phyloP scores from a whole-genome alignment of 2,113 vertebrate species.

The Spermophilus dauricus region DNA sequence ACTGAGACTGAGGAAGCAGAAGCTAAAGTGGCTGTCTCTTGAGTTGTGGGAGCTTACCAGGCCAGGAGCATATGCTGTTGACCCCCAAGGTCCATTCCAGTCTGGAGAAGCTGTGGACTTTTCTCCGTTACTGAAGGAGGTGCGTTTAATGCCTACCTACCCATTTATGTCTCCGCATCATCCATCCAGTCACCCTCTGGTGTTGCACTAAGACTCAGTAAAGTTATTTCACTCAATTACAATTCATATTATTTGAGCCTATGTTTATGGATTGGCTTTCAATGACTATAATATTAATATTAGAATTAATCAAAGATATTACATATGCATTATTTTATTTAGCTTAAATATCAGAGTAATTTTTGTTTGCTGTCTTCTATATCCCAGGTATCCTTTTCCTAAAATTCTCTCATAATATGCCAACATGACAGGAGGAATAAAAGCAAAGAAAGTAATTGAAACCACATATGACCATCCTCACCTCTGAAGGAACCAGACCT shows the following conservation, averaged over 20 bases:
- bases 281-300: neutral
- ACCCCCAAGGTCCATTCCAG: neutral
- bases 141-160: neutral
- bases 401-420: slow-evolving; percentile 28
- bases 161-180: neutral
- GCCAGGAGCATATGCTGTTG: neutral
- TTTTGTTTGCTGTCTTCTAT: slow-evolving; percentile 20
- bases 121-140: neutral
- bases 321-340: slow-evolving; percentile 5
- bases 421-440: neutral
- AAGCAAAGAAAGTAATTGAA: slow-evolving; percentile 11
- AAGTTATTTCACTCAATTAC: slow-evolving; percentile 35
- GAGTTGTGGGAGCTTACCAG: neutral
- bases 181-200: neutral
- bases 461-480: neutral
- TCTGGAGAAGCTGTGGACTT: neutral
- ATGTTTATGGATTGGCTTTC: slow-evolving; percentile 12
- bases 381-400: neutral
- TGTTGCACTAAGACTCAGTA: neutral
- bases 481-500: neutral
- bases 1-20: neutral
- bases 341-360: slow-evolving; percentile 38
- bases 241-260: neutral
- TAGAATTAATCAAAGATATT: neutral
- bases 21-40: neutral